Evolutionary conservation across 2,888 invertebrate species (phyloP).

Genomic region (Stegana nigrithorax): DNA sequence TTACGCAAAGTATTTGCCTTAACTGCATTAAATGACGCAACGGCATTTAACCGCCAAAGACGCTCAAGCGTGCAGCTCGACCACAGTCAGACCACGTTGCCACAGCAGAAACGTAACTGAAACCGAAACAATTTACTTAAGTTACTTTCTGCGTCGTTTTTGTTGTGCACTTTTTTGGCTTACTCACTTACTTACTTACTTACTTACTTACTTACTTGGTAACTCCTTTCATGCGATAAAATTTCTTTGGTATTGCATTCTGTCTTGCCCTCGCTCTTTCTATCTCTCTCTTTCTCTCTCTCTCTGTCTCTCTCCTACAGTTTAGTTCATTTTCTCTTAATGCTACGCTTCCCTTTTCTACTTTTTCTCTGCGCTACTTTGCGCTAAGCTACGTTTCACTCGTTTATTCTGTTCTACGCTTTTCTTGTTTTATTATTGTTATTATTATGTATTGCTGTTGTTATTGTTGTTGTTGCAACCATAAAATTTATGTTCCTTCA

Average conservation of each 20-base stretch:
- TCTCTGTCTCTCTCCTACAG: no score
- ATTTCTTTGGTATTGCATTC: constrained; percentile 43
- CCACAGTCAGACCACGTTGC: no score
- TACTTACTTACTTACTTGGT: no score
- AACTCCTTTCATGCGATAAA: constrained; percentile 34
- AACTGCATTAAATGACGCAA: no score
- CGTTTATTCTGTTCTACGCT: constrained; percentile 21
- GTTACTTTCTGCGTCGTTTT: constrained; percentile 52
- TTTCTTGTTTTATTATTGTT: constrained; percentile 32
- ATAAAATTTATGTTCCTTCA: constrained; percentile 59
- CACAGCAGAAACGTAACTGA: no score
- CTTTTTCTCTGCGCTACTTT: no score
- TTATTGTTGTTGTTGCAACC: constrained; percentile 34
- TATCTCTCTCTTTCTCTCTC: constrained; percentile 20
- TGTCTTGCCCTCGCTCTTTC: constrained; percentile 18
- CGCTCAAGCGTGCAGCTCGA: no score
- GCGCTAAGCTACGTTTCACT: constrained; percentile 15
- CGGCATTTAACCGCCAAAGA: background rate
- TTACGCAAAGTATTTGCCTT: no score
- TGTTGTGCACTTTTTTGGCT: background rate
- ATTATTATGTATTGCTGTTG: no score
- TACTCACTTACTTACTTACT: background rate
- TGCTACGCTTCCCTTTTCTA: constrained; percentile 13
- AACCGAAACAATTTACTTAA: constrained; percentile 53
- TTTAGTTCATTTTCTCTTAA: no score